Percentiles rank a stretch among this genome's conserved stretches.
Conservation (phyloP, 35 echinoderm and acorn worm species). For the Amphiura filiformis region DNA sequence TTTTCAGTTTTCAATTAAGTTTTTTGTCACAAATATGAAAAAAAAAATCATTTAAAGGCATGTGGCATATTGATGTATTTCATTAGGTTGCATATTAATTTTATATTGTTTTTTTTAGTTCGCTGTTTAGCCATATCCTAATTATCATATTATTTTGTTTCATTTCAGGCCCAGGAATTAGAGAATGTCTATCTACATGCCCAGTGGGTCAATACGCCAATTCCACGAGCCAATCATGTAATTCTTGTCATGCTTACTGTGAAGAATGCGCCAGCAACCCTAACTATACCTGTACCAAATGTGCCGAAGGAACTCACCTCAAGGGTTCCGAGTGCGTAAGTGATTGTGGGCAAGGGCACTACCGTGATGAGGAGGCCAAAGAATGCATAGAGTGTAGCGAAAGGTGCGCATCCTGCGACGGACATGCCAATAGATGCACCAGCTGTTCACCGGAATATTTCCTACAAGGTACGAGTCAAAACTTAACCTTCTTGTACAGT, state of each 20-base stretch:
- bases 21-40: no score
- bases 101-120: no score
- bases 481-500: no score
- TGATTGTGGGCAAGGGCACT: conserved; percentile 51
- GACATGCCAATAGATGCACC: conserved; percentile 35
- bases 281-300: conserved; percentile 43
- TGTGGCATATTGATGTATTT: no score
- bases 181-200: conserved; percentile 54
- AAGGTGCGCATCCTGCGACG: conserved; percentile 69
- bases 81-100: no score
- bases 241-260: conserved; percentile 46
- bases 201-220: conserved; percentile 64
- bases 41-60: no score
- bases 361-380: background rate
- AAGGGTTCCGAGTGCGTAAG: conserved; percentile 49
- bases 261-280: conserved; percentile 21
- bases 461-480: conserved; percentile 88
- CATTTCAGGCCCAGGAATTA: conserved; percentile 68
- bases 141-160: conserved; percentile 21
- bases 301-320: conserved; percentile 50
- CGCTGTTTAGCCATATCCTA: no score
- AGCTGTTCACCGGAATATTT: conserved; percentile 47
- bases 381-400: conserved; percentile 42
- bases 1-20: no score
- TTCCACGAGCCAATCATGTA: conserved; percentile 24